Evolutionary conservation across 1,140 invertebrate genomes (phyloP).

Genomic region (Antheraea mylitta): DNA sequence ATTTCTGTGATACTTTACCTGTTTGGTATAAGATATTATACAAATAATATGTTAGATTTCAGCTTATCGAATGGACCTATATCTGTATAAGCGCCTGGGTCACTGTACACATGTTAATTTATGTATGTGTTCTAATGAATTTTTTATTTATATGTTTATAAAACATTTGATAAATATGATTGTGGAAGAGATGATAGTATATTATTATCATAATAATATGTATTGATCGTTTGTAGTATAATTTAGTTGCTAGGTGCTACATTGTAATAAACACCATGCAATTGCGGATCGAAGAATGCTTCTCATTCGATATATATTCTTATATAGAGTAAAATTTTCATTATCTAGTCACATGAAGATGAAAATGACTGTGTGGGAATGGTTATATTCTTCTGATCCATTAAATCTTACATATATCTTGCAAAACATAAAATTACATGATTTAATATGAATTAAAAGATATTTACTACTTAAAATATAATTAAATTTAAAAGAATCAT

Average conservation of each 20-base stretch:
- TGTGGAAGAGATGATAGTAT: constrained; percentile 6
- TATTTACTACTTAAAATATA: neutral
- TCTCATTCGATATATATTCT: constrained; percentile 4
- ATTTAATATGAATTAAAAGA: neutral
- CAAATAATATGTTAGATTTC: constrained; percentile 38
- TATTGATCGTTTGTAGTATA: constrained; percentile 1
- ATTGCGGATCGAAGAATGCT: constrained; percentile 1
- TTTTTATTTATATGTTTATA: constrained; percentile 14
- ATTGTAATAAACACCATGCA: constrained; percentile 14
- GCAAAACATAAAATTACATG: neutral
- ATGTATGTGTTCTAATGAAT: constrained; percentile 18
- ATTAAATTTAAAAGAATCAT: neutral
- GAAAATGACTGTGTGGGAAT: neutral
- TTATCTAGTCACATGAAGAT: constrained; percentile 29
- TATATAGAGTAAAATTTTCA: constrained; percentile 17
- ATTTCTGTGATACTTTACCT: constrained; percentile 78
- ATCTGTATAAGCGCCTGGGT: neutral
- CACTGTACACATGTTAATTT: neutral
- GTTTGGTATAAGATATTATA: constrained; percentile 68
- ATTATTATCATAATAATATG: constrained; percentile 2
- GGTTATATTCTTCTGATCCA: neutral
- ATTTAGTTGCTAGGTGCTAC: constrained; percentile 29
- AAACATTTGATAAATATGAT: constrained; percentile 19
- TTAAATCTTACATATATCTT: neutral
- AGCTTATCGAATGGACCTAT: neutral